Evolutionary conservation across 2,888 invertebrate genomes (phyloP), one percentile per base, ranked within the genome.

Genomic region (Melanostoma mellinum): DNA sequence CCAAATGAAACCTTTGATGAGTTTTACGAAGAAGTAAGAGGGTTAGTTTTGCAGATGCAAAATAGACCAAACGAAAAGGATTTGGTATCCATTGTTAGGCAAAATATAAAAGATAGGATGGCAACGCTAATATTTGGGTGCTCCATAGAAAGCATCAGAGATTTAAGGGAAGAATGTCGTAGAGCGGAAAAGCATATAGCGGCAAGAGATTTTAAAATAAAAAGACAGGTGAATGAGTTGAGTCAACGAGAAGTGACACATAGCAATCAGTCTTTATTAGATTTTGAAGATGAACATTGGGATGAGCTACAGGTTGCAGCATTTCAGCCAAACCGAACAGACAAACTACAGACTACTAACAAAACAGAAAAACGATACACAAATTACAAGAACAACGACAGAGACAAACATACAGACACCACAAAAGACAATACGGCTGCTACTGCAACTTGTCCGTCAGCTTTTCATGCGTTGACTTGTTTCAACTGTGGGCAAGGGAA

Each of bases 401-500:
- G 35, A 36, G 58, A 60, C 58, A 44, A 8, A 33, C 30, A n/a
- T 6, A n/a, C 42, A 9, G 58, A 42, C 4, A 20, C 8, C 8
- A 30, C 5, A 32, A 9, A 33, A 10, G 2, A 52, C 30, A 10
- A 33, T 20, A 20, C 20, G 20, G 20, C 20, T 20, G 20, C 32
- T 3, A 6, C 58, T 4, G 9, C 5, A 6, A 44, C 44, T 3
- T 60, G 42, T 2, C 38, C 58, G 0, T 58, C 58, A 2, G n/a
- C 44, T 8, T 58, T 42, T 10, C 58, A 58, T 58, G 5, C 42
- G 2, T 3, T 58, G 44, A 44, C 44, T 2, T 58, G 58, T n/a
- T 58, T 58, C 44, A 58, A n/a, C 30, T 58, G 58, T 5, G 58
- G 32, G 0, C 30, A 58, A 33, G 42, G 58, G 8, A 58, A 44